Evolutionary conservation across 2,113 vertebrate genomes (phyloP).

Genomic region (Rhagologus leucostigma): DNA sequence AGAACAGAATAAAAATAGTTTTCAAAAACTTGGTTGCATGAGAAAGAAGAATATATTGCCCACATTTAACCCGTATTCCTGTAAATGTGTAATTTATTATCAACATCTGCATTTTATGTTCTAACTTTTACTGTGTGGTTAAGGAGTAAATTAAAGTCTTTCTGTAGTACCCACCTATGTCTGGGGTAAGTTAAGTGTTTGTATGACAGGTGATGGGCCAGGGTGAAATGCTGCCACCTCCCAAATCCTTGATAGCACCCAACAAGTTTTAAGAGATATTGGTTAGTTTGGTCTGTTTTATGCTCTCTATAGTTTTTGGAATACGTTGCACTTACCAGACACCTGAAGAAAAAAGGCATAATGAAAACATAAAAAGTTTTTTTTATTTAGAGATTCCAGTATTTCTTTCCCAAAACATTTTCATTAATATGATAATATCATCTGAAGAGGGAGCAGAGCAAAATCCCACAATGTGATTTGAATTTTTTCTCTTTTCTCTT

Average conservation of each 20-base stretch:
- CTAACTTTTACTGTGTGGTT: neutral
- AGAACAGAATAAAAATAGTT: neutral
- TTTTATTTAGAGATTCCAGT: neutral
- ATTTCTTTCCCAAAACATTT: neutral
- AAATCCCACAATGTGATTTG: neutral
- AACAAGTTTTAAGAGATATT: neutral
- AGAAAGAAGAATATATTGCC: neutral
- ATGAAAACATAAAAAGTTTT: neutral
- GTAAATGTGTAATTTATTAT: neutral
- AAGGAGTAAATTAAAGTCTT: neutral
- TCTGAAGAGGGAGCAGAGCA: neutral
- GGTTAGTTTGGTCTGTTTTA: neutral
- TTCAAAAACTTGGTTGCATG: neutral
- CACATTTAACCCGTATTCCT: neutral
- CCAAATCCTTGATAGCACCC: neutral
- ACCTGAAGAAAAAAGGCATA: neutral
- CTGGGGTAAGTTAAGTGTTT: neutral
- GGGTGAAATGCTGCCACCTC: neutral
- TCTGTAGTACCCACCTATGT: neutral
- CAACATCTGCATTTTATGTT: neutral
- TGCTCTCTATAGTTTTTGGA: neutral
- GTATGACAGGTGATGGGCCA: too few species aligned
- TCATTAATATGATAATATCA: neutral
- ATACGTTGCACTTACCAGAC: neutral
- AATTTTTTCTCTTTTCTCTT: neutral